Percentiles rank a stretch among this genome's conserved stretches.
These are phyloP conservation scores for Lutraria rhynchaena DNA, from an alignment of 1,140 invertebrate species.

Conservation along the genomic window DNA sequence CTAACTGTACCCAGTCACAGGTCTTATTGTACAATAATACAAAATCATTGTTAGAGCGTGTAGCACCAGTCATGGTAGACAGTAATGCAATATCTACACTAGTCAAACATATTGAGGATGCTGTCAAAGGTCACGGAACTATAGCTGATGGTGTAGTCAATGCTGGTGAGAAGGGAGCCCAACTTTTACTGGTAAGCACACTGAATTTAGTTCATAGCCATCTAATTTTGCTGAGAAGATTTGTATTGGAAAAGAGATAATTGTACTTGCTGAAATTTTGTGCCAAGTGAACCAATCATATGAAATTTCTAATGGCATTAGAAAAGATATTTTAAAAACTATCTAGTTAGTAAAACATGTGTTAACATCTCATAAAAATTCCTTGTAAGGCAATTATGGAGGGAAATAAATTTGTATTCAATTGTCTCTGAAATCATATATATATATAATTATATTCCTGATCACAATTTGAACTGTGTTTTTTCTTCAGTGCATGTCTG, in stretches of 20 bases:
- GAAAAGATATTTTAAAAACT: too few relatives aligned
- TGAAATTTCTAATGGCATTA: too few relatives aligned
- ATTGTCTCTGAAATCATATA: too few relatives aligned
- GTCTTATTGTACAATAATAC: conserved; percentile 98
- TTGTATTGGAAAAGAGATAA: too few relatives aligned
- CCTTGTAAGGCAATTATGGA: too few relatives aligned
- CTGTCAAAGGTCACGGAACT: conserved; percentile 69
- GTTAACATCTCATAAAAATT: too few relatives aligned
- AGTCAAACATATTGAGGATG: conserved; percentile 80
- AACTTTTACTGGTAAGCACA: conserved; percentile 86
- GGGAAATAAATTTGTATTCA: too few relatives aligned
- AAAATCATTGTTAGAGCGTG: conserved; percentile 95
- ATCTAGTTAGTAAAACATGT: too few relatives aligned
- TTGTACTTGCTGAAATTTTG: too few relatives aligned
- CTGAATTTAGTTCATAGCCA: too few relatives aligned
- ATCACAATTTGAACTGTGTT: background rate
- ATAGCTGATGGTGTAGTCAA: conserved; percentile 72
- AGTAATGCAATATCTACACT: conserved; percentile 86
- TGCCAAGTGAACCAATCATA: too few relatives aligned
- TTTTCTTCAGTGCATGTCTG: conserved; percentile 88
- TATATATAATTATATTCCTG: background rate
- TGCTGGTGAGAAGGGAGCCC: conserved; percentile 76
- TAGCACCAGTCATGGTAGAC: conserved; percentile 98
- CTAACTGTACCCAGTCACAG: conserved; percentile 87
- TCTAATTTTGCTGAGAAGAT: too few relatives aligned